A percentile compares a stretch with the other conserved stretches of the same genome.
Conservation (phyloP, 2,888 invertebrate species). For the Oligia fasciuncula region DNA sequence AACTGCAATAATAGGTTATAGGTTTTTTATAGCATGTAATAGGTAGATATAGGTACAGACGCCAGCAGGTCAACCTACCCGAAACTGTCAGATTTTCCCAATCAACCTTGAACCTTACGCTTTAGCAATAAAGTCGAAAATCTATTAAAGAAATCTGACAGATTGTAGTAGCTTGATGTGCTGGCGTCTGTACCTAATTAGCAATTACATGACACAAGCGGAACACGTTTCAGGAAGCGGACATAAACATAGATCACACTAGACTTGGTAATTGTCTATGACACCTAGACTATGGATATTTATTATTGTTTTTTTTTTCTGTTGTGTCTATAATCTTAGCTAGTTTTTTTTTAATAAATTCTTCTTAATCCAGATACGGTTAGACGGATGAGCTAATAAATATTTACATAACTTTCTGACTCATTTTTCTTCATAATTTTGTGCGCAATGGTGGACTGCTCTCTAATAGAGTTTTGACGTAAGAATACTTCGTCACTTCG, state of each 20-base stretch:
- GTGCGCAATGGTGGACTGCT: background rate
- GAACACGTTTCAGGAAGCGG: constrained; percentile 64
- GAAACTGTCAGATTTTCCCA: too few species aligned
- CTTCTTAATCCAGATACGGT: too few species aligned
- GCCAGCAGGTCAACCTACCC: too few species aligned
- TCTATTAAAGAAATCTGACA: too few species aligned
- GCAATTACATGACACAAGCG: constrained; percentile 62
- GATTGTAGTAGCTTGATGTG: too few species aligned
- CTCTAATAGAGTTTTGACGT: constrained; percentile 3
- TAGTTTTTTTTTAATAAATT: background rate
- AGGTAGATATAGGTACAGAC: constrained; percentile 14
- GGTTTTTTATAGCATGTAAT: constrained; percentile 19
- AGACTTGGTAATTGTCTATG: constrained; percentile 56
- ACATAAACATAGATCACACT: constrained; percentile 47
- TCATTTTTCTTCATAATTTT: constrained; percentile 21
- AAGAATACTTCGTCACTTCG: constrained; percentile 9
- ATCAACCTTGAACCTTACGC: too few species aligned
- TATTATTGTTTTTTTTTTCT: constrained; percentile 12
- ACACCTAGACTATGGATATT: constrained; percentile 30
- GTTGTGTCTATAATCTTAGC: background rate
- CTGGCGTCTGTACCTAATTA: too few species aligned
- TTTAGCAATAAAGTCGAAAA: too few species aligned
- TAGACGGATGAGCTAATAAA: background rate
- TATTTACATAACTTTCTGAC: background rate
- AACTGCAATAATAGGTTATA: constrained; percentile 4